Evolutionary conservation across 2,888 invertebrate genomes (phyloP).

Genomic region (Pterostichus madidus): DNA sequence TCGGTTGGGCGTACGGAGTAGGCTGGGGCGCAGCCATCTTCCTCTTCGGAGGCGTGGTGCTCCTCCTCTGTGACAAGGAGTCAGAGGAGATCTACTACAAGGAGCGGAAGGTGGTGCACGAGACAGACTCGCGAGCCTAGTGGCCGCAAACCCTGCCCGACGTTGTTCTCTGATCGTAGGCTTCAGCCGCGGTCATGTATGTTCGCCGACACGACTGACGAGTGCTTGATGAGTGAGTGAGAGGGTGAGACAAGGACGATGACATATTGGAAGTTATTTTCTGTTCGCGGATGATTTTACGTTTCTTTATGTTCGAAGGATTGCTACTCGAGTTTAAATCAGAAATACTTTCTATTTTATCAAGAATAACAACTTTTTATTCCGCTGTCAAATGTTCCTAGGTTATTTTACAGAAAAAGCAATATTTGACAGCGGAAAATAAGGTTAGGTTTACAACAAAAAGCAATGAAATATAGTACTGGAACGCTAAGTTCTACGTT

Average conservation of each 20-base stretch:
- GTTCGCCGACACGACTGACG: slow-evolving; percentile 23
- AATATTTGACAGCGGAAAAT: too few species aligned
- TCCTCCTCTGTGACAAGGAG: slow-evolving; percentile 98
- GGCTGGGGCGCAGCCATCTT: slow-evolving; percentile 99
- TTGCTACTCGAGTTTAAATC: too few species aligned
- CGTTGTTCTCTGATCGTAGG: slow-evolving; percentile 81
- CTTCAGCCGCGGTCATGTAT: slow-evolving; percentile 39
- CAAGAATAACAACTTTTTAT: too few species aligned
- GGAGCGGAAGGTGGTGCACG: slow-evolving; percentile 93
- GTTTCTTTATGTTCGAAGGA: not conserved
- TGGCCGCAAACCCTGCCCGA: slow-evolving; percentile 86
- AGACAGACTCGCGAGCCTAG: slow-evolving; percentile 80
- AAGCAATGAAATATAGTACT: too few species aligned
- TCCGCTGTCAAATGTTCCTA: too few species aligned
- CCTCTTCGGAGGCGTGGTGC: slow-evolving; percentile 94
- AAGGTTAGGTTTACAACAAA: too few species aligned
- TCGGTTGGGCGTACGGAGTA: slow-evolving; percentile 99
- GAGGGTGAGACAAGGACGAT: slow-evolving; percentile 1
- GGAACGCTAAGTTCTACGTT: too few species aligned
- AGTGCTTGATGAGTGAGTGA: slow-evolving; percentile 33
- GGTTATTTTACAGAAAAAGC: too few species aligned
- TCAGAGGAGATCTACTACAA: slow-evolving; percentile 99
- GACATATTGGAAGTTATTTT: not conserved
- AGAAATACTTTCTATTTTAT: too few species aligned
- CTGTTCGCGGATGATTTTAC: slow-evolving; percentile 11